These are phyloP conservation scores for Acanthococcus lagerstroemiae DNA, from an alignment of 2,888 invertebrate species.

Conservation along the genomic window DNA sequence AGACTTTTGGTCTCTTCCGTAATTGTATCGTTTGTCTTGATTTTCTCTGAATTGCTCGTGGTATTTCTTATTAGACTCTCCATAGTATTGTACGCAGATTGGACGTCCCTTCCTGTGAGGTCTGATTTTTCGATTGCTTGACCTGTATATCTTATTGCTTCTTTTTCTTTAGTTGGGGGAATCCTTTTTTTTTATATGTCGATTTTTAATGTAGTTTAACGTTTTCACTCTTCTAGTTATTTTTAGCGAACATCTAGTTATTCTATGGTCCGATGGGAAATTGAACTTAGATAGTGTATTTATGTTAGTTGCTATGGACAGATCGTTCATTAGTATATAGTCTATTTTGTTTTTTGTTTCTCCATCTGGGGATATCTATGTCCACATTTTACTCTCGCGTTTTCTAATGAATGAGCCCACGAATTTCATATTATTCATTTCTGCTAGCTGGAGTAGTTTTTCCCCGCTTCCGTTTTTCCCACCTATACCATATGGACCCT, in stretches of 20 bases:
- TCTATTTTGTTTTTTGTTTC: not conserved
- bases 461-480: not conserved
- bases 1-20: too few relatives aligned
- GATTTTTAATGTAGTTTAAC: not conserved
- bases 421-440: not conserved
- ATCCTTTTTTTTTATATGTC: too few relatives aligned
- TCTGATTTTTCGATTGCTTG: too few relatives aligned
- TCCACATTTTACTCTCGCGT: not conserved
- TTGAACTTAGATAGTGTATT: not conserved
- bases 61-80: too few relatives aligned
- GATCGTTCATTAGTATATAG: not conserved
- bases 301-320: not conserved
- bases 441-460: not conserved
- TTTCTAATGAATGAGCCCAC: not conserved
- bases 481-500: not conserved
- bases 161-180: too few relatives aligned
- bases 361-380: not conserved
- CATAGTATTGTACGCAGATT: too few relatives aligned
- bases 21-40: too few relatives aligned
- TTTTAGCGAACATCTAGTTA: not conserved
- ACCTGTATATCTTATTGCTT: too few relatives aligned
- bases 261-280: not conserved
- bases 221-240: not conserved
- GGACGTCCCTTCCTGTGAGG: too few relatives aligned
- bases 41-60: too few relatives aligned